Conservation (phyloP, 2,888 invertebrate genomes). For the Hirtodrosophila confusa region DNA sequence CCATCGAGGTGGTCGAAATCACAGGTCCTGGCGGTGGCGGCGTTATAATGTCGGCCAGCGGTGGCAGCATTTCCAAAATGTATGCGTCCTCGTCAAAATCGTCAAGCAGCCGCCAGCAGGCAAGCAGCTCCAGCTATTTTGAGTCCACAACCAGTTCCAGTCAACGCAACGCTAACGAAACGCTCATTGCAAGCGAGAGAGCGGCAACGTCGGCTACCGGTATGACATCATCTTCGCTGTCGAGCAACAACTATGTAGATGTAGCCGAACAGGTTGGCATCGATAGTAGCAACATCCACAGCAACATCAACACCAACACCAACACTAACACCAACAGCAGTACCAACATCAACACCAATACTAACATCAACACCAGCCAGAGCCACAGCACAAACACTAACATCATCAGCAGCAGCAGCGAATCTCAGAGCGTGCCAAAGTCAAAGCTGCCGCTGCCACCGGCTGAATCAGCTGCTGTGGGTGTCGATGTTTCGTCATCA, state of each 20-base stretch:
- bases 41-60: constrained; percentile 50
- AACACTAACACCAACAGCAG: constrained; percentile 37
- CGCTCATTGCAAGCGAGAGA: constrained; percentile 72
- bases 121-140: constrained; percentile 63
- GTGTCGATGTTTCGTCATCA: constrained; percentile 47
- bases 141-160: constrained; percentile 72
- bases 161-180: constrained; percentile 56
- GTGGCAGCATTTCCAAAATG: constrained; percentile 67
- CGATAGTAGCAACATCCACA: constrained; percentile 54
- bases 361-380: constrained; percentile 35
- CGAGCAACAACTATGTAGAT: constrained; percentile 58
- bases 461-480: constrained; percentile 46
- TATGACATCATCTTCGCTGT: constrained; percentile 79
- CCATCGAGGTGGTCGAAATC: constrained; percentile 80
- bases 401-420: constrained; percentile 40
- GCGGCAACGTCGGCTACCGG: constrained; percentile 75
- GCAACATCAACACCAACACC: constrained; percentile 23
- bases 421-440: constrained; percentile 75
- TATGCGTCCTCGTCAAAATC: constrained; percentile 62
- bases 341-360: constrained; percentile 32
- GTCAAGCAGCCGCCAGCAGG: constrained; percentile 52
- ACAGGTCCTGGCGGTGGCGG: constrained; percentile 42
- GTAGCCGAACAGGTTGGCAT: constrained; percentile 70
- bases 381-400: constrained; percentile 33
- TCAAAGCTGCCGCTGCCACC: constrained; percentile 43